Conservation (phyloP, 2,888 invertebrate species). For the Sinopyrophorus schimmeli region DNA sequence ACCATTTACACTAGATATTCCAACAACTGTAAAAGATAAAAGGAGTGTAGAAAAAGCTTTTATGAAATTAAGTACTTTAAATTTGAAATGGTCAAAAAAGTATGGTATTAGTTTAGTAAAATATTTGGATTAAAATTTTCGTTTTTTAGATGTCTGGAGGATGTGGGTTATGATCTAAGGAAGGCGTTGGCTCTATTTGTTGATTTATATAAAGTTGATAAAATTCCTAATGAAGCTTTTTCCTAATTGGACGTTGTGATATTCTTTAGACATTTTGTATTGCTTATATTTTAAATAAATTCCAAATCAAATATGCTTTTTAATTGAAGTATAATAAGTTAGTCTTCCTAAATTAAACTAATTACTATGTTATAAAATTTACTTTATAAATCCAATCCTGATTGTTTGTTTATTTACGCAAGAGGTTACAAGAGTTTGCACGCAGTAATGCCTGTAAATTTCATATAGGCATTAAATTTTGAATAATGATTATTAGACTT, state of each 20-base stretch:
- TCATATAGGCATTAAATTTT: too few species aligned
- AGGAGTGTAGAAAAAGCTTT: constrained; percentile 43
- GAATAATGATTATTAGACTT: too few species aligned
- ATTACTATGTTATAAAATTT: too few species aligned
- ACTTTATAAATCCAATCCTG: too few species aligned
- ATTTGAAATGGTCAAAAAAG: constrained; percentile 49
- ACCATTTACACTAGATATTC: constrained; percentile 32
- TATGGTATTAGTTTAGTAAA: constrained; percentile 31
- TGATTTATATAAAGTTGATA: constrained; percentile 49
- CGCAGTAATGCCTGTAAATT: too few species aligned
- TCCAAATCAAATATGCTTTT: too few species aligned
- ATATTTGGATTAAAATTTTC: constrained; percentile 35
- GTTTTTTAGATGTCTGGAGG: constrained; percentile 67
- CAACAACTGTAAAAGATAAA: constrained; percentile 41
- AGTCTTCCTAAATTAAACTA: too few species aligned
- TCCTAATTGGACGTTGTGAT: neutral
- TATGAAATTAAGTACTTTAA: constrained; percentile 44
- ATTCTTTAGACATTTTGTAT: too few species aligned
- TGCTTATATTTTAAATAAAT: too few species aligned
- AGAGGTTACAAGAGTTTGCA: too few species aligned
- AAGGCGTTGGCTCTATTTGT: constrained; percentile 58
- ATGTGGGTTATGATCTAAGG: constrained; percentile 66
- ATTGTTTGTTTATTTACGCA: too few species aligned
- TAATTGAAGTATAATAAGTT: too few species aligned
- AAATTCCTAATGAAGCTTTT: constrained; percentile 47